Percentiles rank a stretch among this genome's conserved stretches.
Conservation (phyloP, 1,140 invertebrate species). For the Scylla paramamosain region DNA sequence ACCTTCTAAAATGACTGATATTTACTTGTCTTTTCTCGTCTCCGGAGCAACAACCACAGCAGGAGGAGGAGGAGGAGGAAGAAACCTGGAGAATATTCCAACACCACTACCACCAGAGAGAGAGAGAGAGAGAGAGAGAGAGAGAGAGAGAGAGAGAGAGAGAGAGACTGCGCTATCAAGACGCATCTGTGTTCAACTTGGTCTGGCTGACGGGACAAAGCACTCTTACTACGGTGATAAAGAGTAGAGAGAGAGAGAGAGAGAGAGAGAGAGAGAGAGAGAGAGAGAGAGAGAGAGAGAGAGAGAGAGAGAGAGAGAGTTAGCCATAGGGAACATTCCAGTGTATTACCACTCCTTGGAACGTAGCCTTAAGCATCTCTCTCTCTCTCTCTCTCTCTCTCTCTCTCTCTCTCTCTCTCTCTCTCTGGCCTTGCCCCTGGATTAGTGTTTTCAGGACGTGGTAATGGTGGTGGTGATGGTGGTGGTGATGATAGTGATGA, state of each 20-base stretch:
- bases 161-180: too few relatives aligned
- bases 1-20: too few relatives aligned
- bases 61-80: too few relatives aligned
- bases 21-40: too few relatives aligned
- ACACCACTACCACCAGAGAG: too few relatives aligned
- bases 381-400: conserved; percentile 15
- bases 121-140: too few relatives aligned
- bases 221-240: neutral
- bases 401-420: neutral
- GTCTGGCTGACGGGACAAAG: too few relatives aligned
- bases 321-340: neutral
- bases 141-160: too few relatives aligned
- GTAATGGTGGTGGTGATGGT: neutral
- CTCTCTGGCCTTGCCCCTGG: neutral
- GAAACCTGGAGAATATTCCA: too few relatives aligned
- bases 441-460: neutral
- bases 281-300: conserved; percentile 12
- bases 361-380: neutral
- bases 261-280: neutral
- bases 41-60: too few relatives aligned
- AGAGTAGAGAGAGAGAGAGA: conserved; percentile 3
- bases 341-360: conserved; percentile 12
- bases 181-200: too few relatives aligned
- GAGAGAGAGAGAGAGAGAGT: neutral
- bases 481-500: neutral